Conservation (phyloP, 2,797 vertebrate species). For the Zalophus californianus region DNA sequence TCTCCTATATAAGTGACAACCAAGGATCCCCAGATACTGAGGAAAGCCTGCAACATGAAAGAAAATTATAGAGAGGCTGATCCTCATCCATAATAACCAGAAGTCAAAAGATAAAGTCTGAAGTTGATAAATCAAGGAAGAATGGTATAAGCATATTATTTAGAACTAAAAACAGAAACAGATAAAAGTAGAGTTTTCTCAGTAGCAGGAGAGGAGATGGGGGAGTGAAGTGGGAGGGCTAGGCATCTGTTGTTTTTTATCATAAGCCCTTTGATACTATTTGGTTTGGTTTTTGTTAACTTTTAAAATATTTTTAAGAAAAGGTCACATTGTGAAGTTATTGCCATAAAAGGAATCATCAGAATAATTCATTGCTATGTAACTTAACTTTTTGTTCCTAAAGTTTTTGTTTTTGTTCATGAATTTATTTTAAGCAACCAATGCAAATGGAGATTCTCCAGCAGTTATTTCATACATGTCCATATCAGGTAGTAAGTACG, state of each 20-base stretch:
- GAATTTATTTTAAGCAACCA: constrained; percentile 8
- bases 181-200: constrained; percentile 61
- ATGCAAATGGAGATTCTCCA: constrained; percentile 33
- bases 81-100: constrained; percentile 41
- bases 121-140: constrained; percentile 65
- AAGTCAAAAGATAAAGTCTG: constrained; percentile 68
- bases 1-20: neutral
- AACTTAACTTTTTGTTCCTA: constrained; percentile 55
- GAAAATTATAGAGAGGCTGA: neutral
- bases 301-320: constrained; percentile 62
- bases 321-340: constrained; percentile 64
- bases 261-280: neutral
- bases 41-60: constrained; percentile 51
- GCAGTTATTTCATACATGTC: neutral
- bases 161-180: constrained; percentile 67
- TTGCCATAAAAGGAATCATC: constrained; percentile 52
- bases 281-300: constrained; percentile 37
- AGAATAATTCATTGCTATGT: constrained; percentile 39
- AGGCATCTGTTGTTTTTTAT: constrained; percentile 55
- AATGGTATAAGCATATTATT: constrained; percentile 13
- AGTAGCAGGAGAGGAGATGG: constrained; percentile 57
- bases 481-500: neutral
- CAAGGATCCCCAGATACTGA: neutral
- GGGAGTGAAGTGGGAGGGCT: neutral
- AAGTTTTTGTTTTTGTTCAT: constrained; percentile 1